Evolutionary conservation across 2,797 vertebrate species (phyloP).

Genomic region (Hoplostethus mediterraneus): DNA sequence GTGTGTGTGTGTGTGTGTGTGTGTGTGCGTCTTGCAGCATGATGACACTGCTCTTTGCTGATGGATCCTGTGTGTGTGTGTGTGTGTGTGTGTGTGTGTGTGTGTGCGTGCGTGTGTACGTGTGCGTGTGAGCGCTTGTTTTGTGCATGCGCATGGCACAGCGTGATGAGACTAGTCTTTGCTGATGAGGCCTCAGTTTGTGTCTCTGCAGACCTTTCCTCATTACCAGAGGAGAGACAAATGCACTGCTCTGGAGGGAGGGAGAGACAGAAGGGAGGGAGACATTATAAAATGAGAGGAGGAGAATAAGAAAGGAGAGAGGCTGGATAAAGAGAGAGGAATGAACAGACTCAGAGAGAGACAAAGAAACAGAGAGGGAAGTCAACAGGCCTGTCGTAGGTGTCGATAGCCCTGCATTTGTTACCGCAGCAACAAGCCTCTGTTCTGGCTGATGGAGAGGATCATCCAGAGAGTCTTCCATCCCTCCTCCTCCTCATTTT

Average conservation of each 20-base stretch:
- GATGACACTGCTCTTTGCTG: constrained; percentile 64
- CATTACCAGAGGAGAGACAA: constrained; percentile 75
- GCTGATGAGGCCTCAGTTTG: constrained; percentile 74
- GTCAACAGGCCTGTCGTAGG: neutral
- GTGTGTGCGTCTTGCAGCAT: constrained; percentile 31
- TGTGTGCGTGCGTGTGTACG: neutral
- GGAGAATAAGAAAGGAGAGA: neutral
- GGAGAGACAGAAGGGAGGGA: constrained; percentile 19
- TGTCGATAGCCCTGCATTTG: constrained; percentile 52
- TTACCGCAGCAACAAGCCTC: constrained; percentile 71
- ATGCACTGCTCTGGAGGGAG: constrained; percentile 46
- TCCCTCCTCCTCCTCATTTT: constrained; percentile 32
- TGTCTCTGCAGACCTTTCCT: constrained; percentile 76
- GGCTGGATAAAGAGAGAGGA: constrained; percentile 9
- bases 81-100: neutral
- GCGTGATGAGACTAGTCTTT: constrained; percentile 71
- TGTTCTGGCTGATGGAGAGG: constrained; percentile 64
- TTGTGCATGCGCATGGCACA: constrained; percentile 34
- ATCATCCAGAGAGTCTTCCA: constrained; percentile 42
- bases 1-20: constrained; percentile 28
- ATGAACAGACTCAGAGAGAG: constrained; percentile 8
- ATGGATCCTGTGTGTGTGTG: constrained; percentile 40
- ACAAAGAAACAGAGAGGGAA: neutral
- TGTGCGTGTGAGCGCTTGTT: constrained; percentile 39
- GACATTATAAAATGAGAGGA: neutral